phyloP scores from a whole-genome alignment of 2,888 invertebrate species.

The Mythimna loreyi region DNA sequence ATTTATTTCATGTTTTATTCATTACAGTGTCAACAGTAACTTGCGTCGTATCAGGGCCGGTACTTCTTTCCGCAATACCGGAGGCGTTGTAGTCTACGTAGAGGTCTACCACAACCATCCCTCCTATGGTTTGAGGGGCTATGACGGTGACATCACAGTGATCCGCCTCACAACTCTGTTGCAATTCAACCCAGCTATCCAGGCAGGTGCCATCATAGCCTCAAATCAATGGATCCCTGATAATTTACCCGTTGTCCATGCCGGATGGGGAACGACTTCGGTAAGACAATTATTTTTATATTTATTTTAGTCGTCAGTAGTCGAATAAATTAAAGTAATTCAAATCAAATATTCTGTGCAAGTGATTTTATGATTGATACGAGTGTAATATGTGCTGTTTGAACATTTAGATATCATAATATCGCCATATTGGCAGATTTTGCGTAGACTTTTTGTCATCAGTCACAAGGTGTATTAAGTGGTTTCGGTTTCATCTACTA shows the following conservation, averaged over 20 bases:
- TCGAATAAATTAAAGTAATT: background rate
- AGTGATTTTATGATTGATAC: background rate
- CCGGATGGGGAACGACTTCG: conserved; percentile 75
- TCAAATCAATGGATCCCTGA: conserved; percentile 61
- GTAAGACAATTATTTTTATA: conserved; percentile 52
- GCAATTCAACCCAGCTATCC: conserved; percentile 62
- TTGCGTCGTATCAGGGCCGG: conserved; percentile 71
- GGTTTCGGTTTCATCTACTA: background rate
- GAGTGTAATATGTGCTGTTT: too few species aligned
- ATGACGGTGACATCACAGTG: conserved; percentile 75
- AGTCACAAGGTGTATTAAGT: background rate
- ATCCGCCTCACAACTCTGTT: conserved; percentile 61
- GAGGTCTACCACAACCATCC: conserved; percentile 70
- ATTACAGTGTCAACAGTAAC: too few species aligned
- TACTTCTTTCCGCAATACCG: conserved; percentile 71
- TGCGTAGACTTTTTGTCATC: background rate
- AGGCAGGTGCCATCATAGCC: conserved; percentile 63
- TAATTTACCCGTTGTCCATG: conserved; percentile 68
- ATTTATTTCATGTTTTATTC: too few species aligned
- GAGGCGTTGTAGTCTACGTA: conserved; percentile 72
- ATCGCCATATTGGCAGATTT: background rate
- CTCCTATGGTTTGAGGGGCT: conserved; percentile 59
- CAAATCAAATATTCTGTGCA: background rate
- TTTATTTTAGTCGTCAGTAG: background rate
- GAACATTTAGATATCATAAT: too few species aligned